Evolutionary conservation across 2,797 vertebrate genomes (phyloP).

Genomic region (Antennarius maculatus): DNA sequence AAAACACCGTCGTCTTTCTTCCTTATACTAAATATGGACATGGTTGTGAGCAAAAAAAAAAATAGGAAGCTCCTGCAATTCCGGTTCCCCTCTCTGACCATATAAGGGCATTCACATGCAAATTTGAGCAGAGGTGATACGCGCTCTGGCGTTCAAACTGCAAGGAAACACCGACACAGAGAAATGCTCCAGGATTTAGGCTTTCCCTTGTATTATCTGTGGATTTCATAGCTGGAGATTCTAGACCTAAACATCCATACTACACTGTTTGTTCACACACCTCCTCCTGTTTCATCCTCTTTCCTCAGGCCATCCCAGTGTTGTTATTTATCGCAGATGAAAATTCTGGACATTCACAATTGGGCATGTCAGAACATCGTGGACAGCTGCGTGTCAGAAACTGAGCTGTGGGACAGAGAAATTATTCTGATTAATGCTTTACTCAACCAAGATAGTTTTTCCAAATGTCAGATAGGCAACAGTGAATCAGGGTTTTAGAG

Average conservation of each 20-base stretch:
- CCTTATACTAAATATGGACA: constrained; percentile 68
- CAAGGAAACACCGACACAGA: neutral
- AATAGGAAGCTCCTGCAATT: constrained; percentile 75
- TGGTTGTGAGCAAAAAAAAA: constrained; percentile 1
- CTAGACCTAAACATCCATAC: neutral
- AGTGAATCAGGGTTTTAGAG: neutral
- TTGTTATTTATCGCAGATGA: neutral
- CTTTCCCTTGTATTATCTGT: constrained; percentile 3
- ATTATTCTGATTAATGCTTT: too few species aligned
- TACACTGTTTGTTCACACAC: neutral
- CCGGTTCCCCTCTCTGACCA: constrained; percentile 68
- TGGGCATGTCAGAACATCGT: neutral
- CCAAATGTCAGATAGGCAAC: neutral
- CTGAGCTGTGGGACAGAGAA: too few species aligned
- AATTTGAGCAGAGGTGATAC: constrained; percentile 24
- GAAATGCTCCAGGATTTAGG: neutral
- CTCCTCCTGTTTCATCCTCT: neutral
- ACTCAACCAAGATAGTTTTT: too few species aligned
- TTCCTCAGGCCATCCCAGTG: neutral
- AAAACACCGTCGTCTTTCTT: constrained; percentile 55
- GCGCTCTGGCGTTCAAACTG: constrained; percentile 20
- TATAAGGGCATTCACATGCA: constrained; percentile 61
- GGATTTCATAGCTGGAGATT: neutral
- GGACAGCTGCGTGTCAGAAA: too few species aligned
- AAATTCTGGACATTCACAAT: neutral